Conservation (phyloP, 2,888 invertebrate genomes). For the Lysandra bellargus region DNA sequence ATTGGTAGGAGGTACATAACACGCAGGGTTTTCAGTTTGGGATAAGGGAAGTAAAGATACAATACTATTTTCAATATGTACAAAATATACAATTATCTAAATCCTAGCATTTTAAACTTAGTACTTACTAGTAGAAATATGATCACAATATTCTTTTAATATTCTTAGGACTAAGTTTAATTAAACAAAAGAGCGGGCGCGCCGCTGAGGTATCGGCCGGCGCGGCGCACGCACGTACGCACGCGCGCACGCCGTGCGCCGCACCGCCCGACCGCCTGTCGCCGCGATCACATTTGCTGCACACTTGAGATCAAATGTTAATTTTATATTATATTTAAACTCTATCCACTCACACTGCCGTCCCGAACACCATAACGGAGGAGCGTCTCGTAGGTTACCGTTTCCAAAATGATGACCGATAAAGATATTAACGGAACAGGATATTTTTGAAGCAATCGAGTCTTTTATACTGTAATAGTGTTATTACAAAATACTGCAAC, state of each 20-base stretch:
- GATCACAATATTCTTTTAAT: slow-evolving; percentile 79
- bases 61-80: slow-evolving; percentile 81
- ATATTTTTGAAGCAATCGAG: not conserved
- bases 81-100: slow-evolving; percentile 80
- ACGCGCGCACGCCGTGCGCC: slow-evolving; percentile 37
- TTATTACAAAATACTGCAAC: not conserved
- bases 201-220: slow-evolving; percentile 46
- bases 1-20: slow-evolving; percentile 82
- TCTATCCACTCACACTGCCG: slow-evolving; percentile 68
- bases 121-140: slow-evolving; percentile 66
- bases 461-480: not conserved
- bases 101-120: slow-evolving; percentile 74
- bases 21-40: slow-evolving; percentile 80
- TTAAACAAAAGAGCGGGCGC: slow-evolving; percentile 53
- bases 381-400: not conserved
- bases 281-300: slow-evolving; percentile 75
- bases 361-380: not conserved
- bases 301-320: slow-evolving; percentile 80
- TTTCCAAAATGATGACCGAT: not conserved
- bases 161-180: slow-evolving; percentile 68
- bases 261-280: slow-evolving; percentile 66
- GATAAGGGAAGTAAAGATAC: slow-evolving; percentile 80
- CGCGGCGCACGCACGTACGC: not conserved
- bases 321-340: slow-evolving; percentile 74
- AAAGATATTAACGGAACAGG: not conserved